phyloP scores from a whole-genome alignment of 37 sponge, comb jelly and placozoan species.

The Ephydatia muelleri region DNA sequence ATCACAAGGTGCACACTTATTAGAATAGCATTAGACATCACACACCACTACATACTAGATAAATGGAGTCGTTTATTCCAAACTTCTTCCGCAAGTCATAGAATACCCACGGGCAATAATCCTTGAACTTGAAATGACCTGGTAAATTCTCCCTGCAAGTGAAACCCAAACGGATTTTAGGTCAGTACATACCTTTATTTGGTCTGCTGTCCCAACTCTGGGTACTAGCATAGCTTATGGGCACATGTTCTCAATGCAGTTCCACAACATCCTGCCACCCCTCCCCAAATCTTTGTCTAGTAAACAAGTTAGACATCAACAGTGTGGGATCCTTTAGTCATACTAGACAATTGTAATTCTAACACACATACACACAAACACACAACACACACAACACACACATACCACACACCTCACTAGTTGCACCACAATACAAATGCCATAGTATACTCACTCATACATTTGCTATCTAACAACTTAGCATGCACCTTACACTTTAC shows the following conservation, averaged over 20 bases:
- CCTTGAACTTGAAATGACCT: conserved; percentile 98
- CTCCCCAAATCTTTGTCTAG: neutral
- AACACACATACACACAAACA: neutral
- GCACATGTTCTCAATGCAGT: neutral
- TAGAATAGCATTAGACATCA: neutral
- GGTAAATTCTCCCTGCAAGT: conserved; percentile 87
- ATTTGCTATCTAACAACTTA: no score
- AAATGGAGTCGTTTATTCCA: conserved; percentile 80
- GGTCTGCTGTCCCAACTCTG: no score
- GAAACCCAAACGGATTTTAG: neutral
- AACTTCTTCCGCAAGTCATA: conserved; percentile 88
- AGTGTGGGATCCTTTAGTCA: neutral
- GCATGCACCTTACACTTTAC: no score
- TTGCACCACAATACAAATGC: no score
- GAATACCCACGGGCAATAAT: conserved; percentile 96
- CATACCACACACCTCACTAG: no score
- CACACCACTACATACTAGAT: conserved; percentile 52
- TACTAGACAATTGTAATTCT: neutral
- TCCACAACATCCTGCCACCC: neutral
- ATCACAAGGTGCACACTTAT: neutral
- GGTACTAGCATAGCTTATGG: no score
- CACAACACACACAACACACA: neutral
- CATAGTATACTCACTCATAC: no score
- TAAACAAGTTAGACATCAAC: neutral
- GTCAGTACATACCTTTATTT: neutral